Percentiles rank a stretch among this genome's conserved stretches.
These are phyloP conservation scores for Daubentonia madagascariensis DNA, from an alignment of 2,113 vertebrate species.

Conservation along the genomic window DNA sequence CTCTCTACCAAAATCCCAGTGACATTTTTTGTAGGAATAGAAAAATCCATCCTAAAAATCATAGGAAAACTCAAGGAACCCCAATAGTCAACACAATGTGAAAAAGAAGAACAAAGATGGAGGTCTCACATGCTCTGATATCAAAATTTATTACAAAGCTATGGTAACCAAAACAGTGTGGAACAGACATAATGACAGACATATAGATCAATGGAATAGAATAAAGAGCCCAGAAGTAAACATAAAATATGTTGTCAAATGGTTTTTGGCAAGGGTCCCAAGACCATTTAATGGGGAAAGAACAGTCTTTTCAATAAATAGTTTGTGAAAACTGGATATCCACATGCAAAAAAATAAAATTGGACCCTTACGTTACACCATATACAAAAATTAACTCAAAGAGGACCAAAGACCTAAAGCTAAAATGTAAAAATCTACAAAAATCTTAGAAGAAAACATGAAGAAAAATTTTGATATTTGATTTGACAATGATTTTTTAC, in stretches of 20 bases:
- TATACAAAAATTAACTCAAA: neutral
- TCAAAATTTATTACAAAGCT: neutral
- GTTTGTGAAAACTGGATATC: neutral
- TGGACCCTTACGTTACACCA: neutral
- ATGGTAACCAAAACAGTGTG: neutral
- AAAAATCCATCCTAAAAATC: neutral
- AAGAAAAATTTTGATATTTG: neutral
- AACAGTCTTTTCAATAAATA: neutral
- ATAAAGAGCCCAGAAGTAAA: neutral
- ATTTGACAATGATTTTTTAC: neutral
- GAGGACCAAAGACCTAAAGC: neutral
- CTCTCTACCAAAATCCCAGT: neutral
- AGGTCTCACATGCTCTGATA: neutral
- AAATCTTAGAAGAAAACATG: neutral
- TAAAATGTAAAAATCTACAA: neutral
- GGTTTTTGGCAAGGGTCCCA: neutral
- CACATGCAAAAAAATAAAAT: neutral
- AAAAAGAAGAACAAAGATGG: neutral
- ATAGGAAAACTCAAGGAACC: neutral
- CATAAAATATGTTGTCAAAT: neutral
- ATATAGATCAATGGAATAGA: neutral
- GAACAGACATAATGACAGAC: neutral
- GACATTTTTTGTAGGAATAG: neutral
- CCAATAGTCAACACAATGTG: neutral
- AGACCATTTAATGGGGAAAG: neutral